Evolutionary conservation across 2,888 invertebrate genomes (phyloP), one percentile per base, ranked within the genome.

Genomic region (Lochmaea capreae): DNA sequence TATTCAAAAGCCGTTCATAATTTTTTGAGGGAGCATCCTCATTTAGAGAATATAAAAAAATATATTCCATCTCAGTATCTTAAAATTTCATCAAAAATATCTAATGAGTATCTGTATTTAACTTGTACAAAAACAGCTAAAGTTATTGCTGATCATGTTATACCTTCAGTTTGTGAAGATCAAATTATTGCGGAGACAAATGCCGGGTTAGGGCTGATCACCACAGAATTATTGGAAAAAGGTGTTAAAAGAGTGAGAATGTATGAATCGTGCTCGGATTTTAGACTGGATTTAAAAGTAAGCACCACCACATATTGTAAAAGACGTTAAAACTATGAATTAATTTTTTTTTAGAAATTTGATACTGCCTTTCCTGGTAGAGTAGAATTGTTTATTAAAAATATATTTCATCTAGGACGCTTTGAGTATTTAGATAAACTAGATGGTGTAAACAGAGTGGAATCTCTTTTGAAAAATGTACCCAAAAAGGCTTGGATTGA

Each of bases 191-290:
- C 92, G n/a, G 94, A 94, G 87, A 88, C 92, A 0, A 93, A 92
- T 86, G 92, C 94, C 0, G 94, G 94, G 0, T 86, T 91, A 58
- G 93, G 94, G 0, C 85, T 91, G 22, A 84, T 94, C 65, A 92
- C 92, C 2, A 84, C 88, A 77, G 88, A 92, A 79, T 83, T 94
- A 46, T 84, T 94, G 5, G 82, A 89, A 9, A 77, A 78, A 79
- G 88, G 88, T 18, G 85, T 90, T 39, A 87, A 88, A 10, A 84
- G 87, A 62, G 86, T 94, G 14, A 86, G 91, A 74, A 81, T 93
- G 72, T 91, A 90, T 82, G 94, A 94, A 86, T 81, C 86, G 9
- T 87, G 89, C 71, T 83, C 84, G 22, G 83, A 88, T 22, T 92
- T 92, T 84, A 81, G 88, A 71, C 78, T 85, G 0, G 81, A 85